Percentiles rank a stretch among this genome's conserved stretches.
These are phyloP conservation scores for Aptenodytes forsteri DNA, from an alignment of 2,113 vertebrate species.

Conservation along the genomic window DNA sequence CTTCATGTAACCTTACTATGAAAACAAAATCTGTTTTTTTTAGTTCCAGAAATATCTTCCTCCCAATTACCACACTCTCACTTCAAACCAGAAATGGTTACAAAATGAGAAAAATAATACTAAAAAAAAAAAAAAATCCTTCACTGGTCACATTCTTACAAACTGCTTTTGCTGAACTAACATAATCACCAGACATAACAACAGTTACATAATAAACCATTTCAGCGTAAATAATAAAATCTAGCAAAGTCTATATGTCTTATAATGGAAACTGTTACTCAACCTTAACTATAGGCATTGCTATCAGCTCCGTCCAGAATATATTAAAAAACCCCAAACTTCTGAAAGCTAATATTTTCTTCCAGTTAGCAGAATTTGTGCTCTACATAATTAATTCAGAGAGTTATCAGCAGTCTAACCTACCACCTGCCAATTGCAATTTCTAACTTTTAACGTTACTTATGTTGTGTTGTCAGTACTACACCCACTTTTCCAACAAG, in stretches of 20 bases:
- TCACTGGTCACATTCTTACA: not conserved
- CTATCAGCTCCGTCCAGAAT: not conserved
- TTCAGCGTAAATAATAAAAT: not conserved
- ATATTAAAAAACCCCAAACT: not conserved
- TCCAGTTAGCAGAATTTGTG: not conserved
- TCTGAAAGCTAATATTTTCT: not conserved
- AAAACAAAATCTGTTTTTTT: not conserved
- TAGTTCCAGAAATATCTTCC: not conserved
- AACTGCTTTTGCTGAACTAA: not conserved
- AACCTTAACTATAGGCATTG: not conserved
- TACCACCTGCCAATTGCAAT: not conserved
- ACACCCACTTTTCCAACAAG: not conserved
- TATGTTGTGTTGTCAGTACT: not conserved
- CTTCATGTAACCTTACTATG: not conserved
- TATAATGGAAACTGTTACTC: not conserved
- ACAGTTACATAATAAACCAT: not conserved
- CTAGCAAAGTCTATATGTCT: not conserved
- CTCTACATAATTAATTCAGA: not conserved
- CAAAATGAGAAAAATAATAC: not conserved
- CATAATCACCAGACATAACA: not conserved
- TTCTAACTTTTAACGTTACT: not conserved
- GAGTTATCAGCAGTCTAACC: constrained; percentile 5
- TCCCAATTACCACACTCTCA: not conserved
- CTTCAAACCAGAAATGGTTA: not conserved
- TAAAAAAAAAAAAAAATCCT: not conserved